Conservation (phyloP, 2,113 vertebrate species). For the Seriola aureovittata region DNA sequence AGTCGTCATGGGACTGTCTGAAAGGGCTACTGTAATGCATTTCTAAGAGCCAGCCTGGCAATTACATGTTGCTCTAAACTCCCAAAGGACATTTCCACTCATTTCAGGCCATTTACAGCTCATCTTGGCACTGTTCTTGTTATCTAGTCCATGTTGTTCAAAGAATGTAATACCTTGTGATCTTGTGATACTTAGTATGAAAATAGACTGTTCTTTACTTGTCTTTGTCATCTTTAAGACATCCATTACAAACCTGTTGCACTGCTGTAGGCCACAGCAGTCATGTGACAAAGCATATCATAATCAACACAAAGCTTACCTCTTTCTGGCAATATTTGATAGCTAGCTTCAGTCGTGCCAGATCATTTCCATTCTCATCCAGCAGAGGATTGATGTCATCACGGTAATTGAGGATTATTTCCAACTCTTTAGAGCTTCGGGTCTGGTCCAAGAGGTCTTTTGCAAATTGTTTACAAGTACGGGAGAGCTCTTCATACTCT, state of each 20-base stretch:
- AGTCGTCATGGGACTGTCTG: constrained; percentile 57
- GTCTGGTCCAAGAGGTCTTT: constrained; percentile 98
- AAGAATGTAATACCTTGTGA: neutral
- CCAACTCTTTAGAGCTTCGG: constrained; percentile 94
- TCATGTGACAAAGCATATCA: neutral
- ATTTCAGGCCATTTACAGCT: constrained; percentile 60
- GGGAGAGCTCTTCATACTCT: constrained; percentile 95
- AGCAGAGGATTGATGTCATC: constrained; percentile 92
- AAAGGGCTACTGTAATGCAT: constrained; percentile 73
- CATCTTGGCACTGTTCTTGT: constrained; percentile 51
- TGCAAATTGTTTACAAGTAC: constrained; percentile 93
- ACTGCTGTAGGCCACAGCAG: neutral
- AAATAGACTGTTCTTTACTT: neutral
- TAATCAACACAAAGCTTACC: constrained; percentile 81
- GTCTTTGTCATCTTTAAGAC: neutral
- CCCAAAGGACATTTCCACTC: constrained; percentile 69
- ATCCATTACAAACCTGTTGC: neutral
- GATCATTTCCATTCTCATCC: constrained; percentile 91
- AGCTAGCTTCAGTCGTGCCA: constrained; percentile 95
- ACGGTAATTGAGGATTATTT: constrained; percentile 96
- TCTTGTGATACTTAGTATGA: neutral
- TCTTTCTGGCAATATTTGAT: constrained; percentile 99
- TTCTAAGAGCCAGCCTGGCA: constrained; percentile 68
- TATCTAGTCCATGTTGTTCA: constrained; percentile 19
- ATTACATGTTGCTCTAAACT: constrained; percentile 70